A percentile compares a stretch with the other conserved stretches of the same genome.
Conservation (phyloP, 2,888 invertebrate genomes). For the Margaritifera margaritifera region DNA sequence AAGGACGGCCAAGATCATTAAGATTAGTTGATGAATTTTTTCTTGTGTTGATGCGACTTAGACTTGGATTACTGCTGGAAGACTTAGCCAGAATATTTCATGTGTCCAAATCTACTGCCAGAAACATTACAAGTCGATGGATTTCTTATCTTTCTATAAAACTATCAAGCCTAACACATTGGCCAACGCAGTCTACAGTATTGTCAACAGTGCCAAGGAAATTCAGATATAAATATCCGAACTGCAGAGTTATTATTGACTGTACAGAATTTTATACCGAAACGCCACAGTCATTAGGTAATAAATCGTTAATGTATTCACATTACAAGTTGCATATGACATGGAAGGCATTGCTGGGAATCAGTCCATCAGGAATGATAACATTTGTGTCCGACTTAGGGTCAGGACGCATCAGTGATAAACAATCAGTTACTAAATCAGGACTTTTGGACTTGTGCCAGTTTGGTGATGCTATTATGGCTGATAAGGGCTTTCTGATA, state of each 20-base stretch:
- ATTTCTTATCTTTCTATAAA: conserved; percentile 13
- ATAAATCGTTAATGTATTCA: conserved; percentile 24
- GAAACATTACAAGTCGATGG: conserved; percentile 13
- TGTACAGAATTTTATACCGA: conserved; percentile 40
- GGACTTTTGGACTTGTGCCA: too few relatives aligned
- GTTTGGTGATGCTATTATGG: too few relatives aligned
- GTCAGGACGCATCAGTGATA: conserved; percentile 36
- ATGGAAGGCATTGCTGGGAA: conserved; percentile 27
- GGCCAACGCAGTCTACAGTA: conserved; percentile 17
- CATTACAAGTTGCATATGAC: conserved; percentile 35
- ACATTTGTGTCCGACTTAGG: conserved; percentile 38
- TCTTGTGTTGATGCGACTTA: conserved; percentile 21
- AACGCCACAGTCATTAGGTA: conserved; percentile 19
- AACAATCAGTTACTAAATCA: conserved; percentile 19
- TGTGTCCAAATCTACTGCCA: conserved; percentile 16
- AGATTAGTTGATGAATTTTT: conserved; percentile 28
- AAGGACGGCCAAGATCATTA: conserved; percentile 17
- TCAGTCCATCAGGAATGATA: conserved; percentile 29
- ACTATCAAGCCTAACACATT: conserved; percentile 9
- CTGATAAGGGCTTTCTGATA: too few relatives aligned
- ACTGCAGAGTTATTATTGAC: conserved; percentile 34
- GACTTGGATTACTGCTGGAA: conserved; percentile 21
- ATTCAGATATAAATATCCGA: too few relatives aligned
- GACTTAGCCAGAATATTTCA: conserved; percentile 21
- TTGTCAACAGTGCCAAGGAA: conserved; percentile 19